Conservation (phyloP, 2,113 vertebrate genomes). For the Ailurus styani region DNA sequence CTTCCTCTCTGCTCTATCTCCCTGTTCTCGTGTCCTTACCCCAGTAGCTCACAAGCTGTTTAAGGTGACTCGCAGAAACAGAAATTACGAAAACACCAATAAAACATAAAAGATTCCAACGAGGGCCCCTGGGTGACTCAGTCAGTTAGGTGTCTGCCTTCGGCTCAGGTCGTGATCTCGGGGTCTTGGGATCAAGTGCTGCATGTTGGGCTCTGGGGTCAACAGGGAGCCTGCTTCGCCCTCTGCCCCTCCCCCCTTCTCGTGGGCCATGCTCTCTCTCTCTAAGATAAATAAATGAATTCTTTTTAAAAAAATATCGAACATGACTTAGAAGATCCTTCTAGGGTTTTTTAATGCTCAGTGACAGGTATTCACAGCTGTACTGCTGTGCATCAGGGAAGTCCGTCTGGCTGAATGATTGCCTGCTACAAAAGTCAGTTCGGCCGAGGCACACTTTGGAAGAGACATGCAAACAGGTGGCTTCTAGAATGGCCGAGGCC, state of each 20-base stretch:
- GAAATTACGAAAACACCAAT: not conserved
- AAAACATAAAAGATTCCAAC: not conserved
- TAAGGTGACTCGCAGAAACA: not conserved
- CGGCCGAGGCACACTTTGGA: not conserved
- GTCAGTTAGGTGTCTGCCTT: not conserved
- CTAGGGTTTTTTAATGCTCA: not conserved
- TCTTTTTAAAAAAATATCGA: not conserved
- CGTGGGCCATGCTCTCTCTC: not conserved
- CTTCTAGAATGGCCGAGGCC: not conserved
- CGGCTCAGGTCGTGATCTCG: not conserved
- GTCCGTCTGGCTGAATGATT: not conserved
- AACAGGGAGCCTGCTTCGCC: not conserved
- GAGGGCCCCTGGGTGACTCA: not conserved
- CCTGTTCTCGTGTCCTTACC: not conserved
- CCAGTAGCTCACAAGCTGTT: not conserved
- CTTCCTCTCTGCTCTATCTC: not conserved
- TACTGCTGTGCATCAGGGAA: not conserved
- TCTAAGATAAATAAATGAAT: not conserved
- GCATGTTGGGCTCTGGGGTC: not conserved
- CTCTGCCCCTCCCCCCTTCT: not conserved
- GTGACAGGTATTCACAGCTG: not conserved
- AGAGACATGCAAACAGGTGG: not conserved
- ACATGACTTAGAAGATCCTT: not conserved
- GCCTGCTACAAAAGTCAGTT: not conserved
- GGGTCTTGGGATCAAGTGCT: not conserved